Conservation (phyloP, 2,113 vertebrate genomes). For the Spea multiplicata region DNA sequence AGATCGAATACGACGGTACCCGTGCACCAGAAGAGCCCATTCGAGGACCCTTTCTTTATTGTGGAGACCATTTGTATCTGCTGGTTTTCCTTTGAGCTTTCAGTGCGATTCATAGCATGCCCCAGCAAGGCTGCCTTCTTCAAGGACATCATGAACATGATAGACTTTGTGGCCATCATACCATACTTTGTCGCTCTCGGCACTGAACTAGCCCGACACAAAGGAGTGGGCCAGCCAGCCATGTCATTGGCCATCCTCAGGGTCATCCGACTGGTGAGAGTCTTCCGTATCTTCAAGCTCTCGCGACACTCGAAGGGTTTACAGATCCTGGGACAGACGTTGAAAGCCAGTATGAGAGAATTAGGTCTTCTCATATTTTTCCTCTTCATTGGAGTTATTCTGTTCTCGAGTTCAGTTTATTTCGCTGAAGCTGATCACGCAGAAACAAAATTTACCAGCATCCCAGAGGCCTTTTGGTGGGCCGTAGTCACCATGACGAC, state of each 20-base stretch:
- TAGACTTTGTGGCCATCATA: constrained; percentile 88
- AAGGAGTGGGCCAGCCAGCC: constrained; percentile 70
- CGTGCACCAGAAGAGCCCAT: constrained; percentile 53
- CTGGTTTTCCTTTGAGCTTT: constrained; percentile 89
- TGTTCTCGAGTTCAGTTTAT: constrained; percentile 88
- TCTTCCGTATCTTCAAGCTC: constrained; percentile 90
- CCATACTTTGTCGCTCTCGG: constrained; percentile 87
- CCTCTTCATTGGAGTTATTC: constrained; percentile 89
- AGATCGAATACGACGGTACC: constrained; percentile 46
- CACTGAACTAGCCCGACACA: constrained; percentile 79
- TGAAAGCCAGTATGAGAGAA: constrained; percentile 88
- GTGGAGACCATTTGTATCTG: constrained; percentile 88
- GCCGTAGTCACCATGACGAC: constrained; percentile 93
- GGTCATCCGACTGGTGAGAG: constrained; percentile 82
- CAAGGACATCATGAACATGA: constrained; percentile 91
- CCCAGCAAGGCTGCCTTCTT: constrained; percentile 84
- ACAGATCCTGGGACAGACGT: constrained; percentile 87
- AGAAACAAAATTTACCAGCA: constrained; percentile 80
- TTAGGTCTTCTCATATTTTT: constrained; percentile 92
- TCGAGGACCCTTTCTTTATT: constrained; percentile 85
- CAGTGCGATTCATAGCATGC: constrained; percentile 72
- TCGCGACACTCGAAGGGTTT: constrained; percentile 89
- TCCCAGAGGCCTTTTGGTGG: constrained; percentile 93
- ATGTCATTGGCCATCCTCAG: constrained; percentile 85
- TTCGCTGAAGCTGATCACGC: constrained; percentile 84